Evolutionary conservation across 2,113 vertebrate genomes (phyloP).

Genomic region (Gopherus flavomarginatus): DNA sequence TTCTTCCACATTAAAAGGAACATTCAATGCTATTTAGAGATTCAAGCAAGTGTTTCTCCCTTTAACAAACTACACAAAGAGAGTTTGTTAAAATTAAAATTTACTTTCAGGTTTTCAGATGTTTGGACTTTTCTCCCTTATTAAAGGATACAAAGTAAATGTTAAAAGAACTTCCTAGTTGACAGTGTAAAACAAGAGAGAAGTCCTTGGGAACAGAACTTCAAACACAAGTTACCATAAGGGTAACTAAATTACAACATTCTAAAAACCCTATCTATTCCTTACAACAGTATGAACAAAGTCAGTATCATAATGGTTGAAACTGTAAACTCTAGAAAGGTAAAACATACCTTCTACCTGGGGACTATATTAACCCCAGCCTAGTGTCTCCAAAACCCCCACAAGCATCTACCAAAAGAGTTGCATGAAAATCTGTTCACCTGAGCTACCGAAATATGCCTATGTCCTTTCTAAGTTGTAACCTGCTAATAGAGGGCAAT

Average conservation of each 20-base stretch:
- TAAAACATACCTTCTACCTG: not conserved
- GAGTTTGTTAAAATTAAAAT: not conserved
- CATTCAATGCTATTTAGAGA: not conserved
- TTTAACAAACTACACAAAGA: not conserved
- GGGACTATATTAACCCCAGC: not conserved
- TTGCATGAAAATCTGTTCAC: no score
- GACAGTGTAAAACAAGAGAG: not conserved
- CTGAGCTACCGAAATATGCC: no score
- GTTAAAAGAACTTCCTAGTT: not conserved
- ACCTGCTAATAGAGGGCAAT: not conserved
- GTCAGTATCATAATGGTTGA: not conserved
- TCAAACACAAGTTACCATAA: not conserved
- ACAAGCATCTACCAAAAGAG: not conserved
- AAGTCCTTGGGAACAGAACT: not conserved
- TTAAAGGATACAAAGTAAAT: not conserved
- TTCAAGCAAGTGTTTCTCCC: not conserved
- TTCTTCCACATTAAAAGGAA: not conserved
- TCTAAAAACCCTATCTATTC: not conserved
- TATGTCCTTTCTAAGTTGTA: not conserved
- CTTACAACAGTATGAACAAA: rapidly evolving
- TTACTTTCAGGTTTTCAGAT: no score
- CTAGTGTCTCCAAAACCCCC: not conserved
- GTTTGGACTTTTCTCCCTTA: not conserved
- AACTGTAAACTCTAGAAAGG: not conserved
- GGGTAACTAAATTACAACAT: not conserved